Conservation (phyloP, 2,113 vertebrate species). For the Calyptommatus sinebrachiatus region DNA sequence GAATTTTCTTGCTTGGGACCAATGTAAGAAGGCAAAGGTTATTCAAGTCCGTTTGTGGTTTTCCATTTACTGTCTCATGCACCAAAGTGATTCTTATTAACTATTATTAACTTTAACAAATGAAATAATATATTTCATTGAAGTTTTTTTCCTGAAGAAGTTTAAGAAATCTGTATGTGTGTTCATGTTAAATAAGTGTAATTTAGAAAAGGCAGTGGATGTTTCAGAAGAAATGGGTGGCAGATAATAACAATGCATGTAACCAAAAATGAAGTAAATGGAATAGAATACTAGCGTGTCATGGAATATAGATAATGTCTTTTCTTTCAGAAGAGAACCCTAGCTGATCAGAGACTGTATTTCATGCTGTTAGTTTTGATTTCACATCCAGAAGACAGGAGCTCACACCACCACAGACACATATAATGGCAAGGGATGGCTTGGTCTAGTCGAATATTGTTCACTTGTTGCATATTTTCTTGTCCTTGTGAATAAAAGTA, state of each 20-base stretch:
- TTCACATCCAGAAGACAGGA: conserved; percentile 43
- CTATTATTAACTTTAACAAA: background rate
- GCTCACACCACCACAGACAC: conserved; percentile 28
- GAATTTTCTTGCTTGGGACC: too few relatives aligned
- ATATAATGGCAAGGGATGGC: conserved; percentile 34
- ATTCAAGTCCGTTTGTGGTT: too few relatives aligned
- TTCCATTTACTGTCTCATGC: background rate
- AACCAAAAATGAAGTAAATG: background rate
- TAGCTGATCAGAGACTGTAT: conserved; percentile 33
- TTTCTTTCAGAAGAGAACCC: conserved; percentile 10
- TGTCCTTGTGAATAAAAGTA: conserved; percentile 33
- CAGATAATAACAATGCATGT: background rate
- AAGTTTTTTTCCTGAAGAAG: background rate
- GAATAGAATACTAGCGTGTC: background rate
- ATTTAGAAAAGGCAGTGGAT: background rate
- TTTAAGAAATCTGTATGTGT: background rate
- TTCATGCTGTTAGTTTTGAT: conserved; percentile 47
- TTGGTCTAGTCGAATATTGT: conserved; percentile 31
- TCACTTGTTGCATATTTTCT: conserved; percentile 39
- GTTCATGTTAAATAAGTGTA: background rate
- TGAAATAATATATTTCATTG: too few relatives aligned
- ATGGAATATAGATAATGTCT: background rate
- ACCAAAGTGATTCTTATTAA: background rate
- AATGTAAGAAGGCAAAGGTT: background rate
- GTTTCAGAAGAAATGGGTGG: too few relatives aligned